Conservation (phyloP, 2,113 vertebrate genomes). For the Psettodes erumei region DNA sequence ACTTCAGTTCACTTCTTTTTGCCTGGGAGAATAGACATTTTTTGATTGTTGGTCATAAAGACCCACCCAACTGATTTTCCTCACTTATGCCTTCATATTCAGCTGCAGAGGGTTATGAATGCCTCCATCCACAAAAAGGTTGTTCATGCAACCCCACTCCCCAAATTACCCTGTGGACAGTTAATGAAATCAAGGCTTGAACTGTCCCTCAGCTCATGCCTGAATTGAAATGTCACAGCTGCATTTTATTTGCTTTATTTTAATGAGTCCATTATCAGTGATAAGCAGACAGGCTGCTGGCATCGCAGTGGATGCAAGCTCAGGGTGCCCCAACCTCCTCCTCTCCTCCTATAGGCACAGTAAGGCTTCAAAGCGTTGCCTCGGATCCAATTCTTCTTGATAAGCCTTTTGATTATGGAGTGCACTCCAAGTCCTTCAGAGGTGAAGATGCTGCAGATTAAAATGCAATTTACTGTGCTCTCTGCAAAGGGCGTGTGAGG, state of each 20-base stretch:
- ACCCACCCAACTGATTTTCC: constrained; percentile 32
- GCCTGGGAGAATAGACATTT: not conserved
- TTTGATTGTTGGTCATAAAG: not conserved
- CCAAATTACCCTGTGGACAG: constrained; percentile 15
- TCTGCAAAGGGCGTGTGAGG: not conserved
- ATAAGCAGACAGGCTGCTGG: constrained; percentile 57
- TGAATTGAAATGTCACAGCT: constrained; percentile 38
- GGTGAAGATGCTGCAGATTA: constrained; percentile 15
- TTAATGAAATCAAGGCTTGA: constrained; percentile 40
- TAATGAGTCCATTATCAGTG: constrained; percentile 48
- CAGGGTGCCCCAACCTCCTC: constrained; percentile 9
- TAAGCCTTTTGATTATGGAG: constrained; percentile 40
- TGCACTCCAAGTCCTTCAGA: constrained; percentile 21
- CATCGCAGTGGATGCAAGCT: constrained; percentile 22
- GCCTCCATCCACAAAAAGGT: not conserved
- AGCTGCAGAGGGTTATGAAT: constrained; percentile 25
- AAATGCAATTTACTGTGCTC: constrained; percentile 12
- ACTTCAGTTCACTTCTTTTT: not conserved
- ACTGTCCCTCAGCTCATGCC: constrained; percentile 5
- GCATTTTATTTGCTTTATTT: constrained; percentile 49
- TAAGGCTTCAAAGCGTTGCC: constrained; percentile 22
- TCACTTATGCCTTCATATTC: constrained; percentile 20
- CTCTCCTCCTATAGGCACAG: not conserved
- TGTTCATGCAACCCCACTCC: constrained; percentile 18
- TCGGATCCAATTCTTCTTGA: constrained; percentile 33